Conservation (phyloP, 2,888 invertebrate genomes). For the Polylopha cassiicola region DNA sequence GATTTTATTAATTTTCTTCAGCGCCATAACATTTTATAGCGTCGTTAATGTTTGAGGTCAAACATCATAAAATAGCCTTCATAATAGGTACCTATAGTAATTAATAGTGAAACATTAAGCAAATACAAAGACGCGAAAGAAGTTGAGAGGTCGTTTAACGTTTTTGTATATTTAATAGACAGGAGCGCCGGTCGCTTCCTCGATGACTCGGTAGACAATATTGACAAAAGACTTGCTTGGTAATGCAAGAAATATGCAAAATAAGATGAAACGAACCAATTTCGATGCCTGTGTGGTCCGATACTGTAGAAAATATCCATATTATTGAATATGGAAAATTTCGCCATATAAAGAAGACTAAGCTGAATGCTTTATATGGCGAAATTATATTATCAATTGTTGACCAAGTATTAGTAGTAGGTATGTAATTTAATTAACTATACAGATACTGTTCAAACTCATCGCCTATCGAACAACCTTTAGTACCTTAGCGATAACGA, state of each 20-base stretch:
- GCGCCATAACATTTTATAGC: slow-evolving; percentile 1
- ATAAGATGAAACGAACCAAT: slow-evolving; percentile 46
- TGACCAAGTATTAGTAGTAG: no score
- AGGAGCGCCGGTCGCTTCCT: slow-evolving; percentile 45
- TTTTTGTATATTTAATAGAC: slow-evolving; percentile 47
- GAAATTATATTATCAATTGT: not conserved
- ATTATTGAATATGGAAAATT: slow-evolving; percentile 39
- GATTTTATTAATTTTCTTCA: slow-evolving; percentile 3
- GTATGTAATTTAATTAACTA: no score
- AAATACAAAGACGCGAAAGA: slow-evolving; percentile 3
- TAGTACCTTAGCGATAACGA: no score
- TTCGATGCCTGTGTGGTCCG: slow-evolving; percentile 57
- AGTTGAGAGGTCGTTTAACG: slow-evolving; percentile 12
- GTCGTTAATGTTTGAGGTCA: slow-evolving; percentile 4
- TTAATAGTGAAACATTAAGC: slow-evolving; percentile 1
- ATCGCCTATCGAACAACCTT: no score
- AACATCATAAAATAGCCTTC: slow-evolving; percentile 5
- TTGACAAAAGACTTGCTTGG: slow-evolving; percentile 67
- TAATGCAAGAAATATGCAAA: slow-evolving; percentile 73
- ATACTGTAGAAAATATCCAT: slow-evolving; percentile 40
- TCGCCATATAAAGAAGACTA: slow-evolving; percentile 28
- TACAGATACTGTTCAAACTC: no score
- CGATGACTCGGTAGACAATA: slow-evolving; percentile 62
- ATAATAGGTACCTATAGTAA: not conserved
- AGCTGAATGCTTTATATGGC: slow-evolving; percentile 18